A percentile compares a stretch with the other conserved stretches of the same genome.
phyloP scores from a whole-genome alignment of 2,113 vertebrate species.

The Thalassarche chlororhynchos region DNA sequence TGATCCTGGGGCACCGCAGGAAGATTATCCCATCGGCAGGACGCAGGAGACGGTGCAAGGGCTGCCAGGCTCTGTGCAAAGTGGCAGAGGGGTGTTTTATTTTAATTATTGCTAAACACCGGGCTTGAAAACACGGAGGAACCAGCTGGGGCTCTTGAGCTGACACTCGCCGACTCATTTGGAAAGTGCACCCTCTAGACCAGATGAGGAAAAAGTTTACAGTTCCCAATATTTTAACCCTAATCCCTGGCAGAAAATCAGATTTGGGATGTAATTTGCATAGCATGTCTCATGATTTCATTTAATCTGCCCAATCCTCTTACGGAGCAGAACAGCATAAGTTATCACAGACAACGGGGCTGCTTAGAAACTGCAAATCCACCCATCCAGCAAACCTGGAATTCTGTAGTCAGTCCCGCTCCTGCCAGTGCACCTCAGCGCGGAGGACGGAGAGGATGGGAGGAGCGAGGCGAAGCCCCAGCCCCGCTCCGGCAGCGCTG shows the following conservation, averaged over 20 bases:
- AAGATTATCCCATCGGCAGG: background rate
- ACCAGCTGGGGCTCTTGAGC: background rate
- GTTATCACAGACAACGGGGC: conserved; percentile 77
- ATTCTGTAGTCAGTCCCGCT: background rate
- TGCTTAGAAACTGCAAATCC: conserved; percentile 73
- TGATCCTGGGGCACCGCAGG: background rate
- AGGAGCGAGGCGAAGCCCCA: background rate
- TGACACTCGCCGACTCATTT: rapidly evolving
- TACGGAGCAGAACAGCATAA: conserved; percentile 74
- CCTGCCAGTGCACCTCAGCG: background rate
- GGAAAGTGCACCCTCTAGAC: background rate
- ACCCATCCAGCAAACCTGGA: conserved; percentile 36
- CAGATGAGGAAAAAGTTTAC: background rate
- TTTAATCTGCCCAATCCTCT: conserved; percentile 83
- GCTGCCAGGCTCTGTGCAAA: rapidly evolving
- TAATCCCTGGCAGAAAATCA: conserved; percentile 70
- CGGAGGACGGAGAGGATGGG: background rate
- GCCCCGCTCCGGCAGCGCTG: background rate
- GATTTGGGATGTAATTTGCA: conserved; percentile 87
- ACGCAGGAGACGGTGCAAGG: background rate
- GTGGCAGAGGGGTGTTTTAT: no score
- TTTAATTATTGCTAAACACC: background rate
- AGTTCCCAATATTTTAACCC: background rate
- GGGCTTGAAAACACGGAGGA: background rate
- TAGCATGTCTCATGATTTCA: conserved; percentile 85